Evolutionary conservation across 2,113 vertebrate genomes (phyloP).

Genomic region (Otolemur garnettii): DNA sequence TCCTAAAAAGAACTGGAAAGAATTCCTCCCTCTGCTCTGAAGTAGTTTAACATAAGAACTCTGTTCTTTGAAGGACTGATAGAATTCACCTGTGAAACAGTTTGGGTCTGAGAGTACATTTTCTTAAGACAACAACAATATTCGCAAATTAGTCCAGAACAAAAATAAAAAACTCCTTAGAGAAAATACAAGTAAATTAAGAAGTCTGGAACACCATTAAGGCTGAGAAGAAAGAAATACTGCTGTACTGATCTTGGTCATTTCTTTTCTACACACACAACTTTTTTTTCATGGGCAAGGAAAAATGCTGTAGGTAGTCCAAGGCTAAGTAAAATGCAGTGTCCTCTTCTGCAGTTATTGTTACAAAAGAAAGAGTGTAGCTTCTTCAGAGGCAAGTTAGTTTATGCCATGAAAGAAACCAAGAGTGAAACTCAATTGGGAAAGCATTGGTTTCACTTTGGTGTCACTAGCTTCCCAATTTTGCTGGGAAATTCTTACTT

Average conservation of each 20-base stretch:
- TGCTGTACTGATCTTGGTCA: background rate
- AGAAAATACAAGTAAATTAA: conserved; percentile 58
- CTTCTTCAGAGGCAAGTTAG: conserved; percentile 1
- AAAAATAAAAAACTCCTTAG: conserved; percentile 54
- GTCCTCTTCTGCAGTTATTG: background rate
- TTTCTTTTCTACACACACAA: background rate
- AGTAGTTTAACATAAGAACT: conserved; percentile 16
- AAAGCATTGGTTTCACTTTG: conserved; percentile 61
- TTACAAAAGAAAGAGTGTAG: background rate
- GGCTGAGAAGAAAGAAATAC: background rate
- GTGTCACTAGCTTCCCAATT: conserved; percentile 55
- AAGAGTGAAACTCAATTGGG: conserved; percentile 30
- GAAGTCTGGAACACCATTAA: background rate
- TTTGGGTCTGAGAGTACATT: conserved; percentile 19
- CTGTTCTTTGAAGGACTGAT: conserved; percentile 43
- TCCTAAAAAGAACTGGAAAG: conserved; percentile 1
- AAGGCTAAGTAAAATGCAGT: conserved; percentile 18
- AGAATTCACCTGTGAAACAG: conserved; percentile 36
- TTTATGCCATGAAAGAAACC: conserved; percentile 40
- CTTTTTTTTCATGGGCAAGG: background rate
- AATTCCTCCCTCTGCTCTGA: conserved; percentile 22
- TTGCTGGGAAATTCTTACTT: conserved; percentile 60
- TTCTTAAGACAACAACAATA: conserved; percentile 22
- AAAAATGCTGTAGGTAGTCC: background rate
- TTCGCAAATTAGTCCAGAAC: conserved; percentile 29